Conservation (phyloP, 1,140 invertebrate genomes). For the Frieseomelitta varia region DNA sequence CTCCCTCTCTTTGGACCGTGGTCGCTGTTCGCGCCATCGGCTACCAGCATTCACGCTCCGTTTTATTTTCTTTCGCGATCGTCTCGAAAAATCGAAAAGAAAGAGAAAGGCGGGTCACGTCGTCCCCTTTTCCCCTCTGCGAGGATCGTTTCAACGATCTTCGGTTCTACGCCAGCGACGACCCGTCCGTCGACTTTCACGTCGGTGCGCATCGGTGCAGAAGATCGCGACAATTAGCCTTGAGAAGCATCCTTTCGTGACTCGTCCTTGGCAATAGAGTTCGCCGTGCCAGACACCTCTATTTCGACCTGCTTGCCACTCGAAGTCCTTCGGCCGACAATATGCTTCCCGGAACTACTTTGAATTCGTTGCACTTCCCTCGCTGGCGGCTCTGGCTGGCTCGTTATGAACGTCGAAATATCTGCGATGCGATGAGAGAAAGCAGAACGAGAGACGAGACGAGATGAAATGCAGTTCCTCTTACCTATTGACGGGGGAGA, state of each 20-base stretch:
- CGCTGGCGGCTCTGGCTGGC: not conserved
- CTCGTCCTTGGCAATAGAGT: slow-evolving; percentile 42
- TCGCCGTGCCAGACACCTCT: slow-evolving; percentile 8
- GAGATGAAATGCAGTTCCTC: slow-evolving; percentile 18
- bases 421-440: not conserved
- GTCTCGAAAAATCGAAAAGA: not conserved
- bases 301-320: slow-evolving; percentile 10
- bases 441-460: not conserved
- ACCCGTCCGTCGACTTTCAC: slow-evolving; percentile 52
- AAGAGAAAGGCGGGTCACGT: not conserved
- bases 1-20: not conserved
- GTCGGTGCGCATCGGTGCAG: slow-evolving; percentile 25
- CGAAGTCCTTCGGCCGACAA: too few relatives aligned
- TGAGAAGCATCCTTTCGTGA: slow-evolving; percentile 34
- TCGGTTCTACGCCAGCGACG: slow-evolving; percentile 45
- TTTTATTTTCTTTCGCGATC: not conserved
- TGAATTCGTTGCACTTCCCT: slow-evolving; percentile 20
- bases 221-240: slow-evolving; percentile 33
- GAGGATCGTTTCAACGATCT: slow-evolving; percentile 20
- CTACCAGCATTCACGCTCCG: not conserved
- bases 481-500: not conserved
- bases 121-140: too few relatives aligned
- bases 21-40: slow-evolving; percentile 5
- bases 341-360: slow-evolving; percentile 38
- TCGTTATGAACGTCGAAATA: not conserved